Conservation (phyloP, 2,113 vertebrate species). For the Strigops habroptila region DNA sequence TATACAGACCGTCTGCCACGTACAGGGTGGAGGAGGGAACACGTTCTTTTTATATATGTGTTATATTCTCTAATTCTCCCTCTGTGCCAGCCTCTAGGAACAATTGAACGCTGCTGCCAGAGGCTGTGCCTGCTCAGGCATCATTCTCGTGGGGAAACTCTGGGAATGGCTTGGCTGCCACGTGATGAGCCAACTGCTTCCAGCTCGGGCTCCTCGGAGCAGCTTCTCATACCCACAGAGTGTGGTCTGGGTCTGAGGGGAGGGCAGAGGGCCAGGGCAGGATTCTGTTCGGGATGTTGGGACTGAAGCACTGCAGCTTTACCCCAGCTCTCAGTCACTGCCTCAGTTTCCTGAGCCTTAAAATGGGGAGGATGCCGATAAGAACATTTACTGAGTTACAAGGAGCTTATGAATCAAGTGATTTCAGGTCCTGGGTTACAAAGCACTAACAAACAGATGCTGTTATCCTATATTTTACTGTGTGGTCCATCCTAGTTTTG, state of each 20-base stretch:
- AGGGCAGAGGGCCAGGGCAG: neutral
- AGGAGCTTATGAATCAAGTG: neutral
- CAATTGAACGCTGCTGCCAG: neutral
- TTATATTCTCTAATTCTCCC: neutral
- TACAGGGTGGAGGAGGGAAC: constrained; percentile 39
- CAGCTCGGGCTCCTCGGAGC: neutral
- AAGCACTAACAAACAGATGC: neutral
- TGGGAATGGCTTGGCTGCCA: neutral
- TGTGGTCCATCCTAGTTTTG: neutral
- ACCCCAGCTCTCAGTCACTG: neutral
- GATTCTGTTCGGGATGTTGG: accelerated
- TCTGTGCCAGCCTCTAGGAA: neutral
- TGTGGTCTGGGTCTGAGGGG: neutral
- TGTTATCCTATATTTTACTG: neutral
- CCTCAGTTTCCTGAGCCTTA: neutral
- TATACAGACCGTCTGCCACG: neutral
- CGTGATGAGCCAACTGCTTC: neutral
- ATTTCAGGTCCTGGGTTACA: neutral
- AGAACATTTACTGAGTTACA: neutral
- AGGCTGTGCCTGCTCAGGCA: neutral
- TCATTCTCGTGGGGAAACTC: neutral
- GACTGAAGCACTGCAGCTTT: neutral
- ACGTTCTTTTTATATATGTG: neutral
- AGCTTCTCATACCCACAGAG: neutral
- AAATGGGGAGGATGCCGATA: neutral